A percentile compares a stretch with the other conserved stretches of the same genome.
phyloP scores from a whole-genome alignment of 1,140 invertebrate genomes.

The Anagrus nilaparvatae region DNA sequence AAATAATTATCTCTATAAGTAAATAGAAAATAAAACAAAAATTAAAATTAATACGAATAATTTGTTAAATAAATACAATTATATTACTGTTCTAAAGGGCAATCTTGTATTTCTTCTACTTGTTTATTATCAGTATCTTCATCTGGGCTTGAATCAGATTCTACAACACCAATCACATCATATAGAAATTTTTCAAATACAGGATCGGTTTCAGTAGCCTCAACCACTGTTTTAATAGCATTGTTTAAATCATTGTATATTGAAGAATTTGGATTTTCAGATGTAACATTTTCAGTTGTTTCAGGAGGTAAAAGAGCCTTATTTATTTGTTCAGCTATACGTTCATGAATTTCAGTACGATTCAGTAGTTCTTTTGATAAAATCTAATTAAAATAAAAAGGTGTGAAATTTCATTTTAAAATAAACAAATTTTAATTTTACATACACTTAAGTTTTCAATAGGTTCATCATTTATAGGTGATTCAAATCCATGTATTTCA shows the following conservation, averaged over 20 bases:
- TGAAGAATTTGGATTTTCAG: conserved; percentile 20
- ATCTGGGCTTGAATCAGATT: conserved; percentile 33
- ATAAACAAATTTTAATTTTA: conserved; percentile 6
- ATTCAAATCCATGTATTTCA: conserved; percentile 26
- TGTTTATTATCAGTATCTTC: conserved; percentile 22
- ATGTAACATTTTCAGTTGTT: conserved; percentile 21
- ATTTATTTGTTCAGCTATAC: conserved; percentile 43
- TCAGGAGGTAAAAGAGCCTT: conserved; percentile 33
- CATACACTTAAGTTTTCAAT: conserved; percentile 38
- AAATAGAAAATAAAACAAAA: neutral
- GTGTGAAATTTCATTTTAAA: neutral
- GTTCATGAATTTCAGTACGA: conserved; percentile 39
- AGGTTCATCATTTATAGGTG: conserved; percentile 29
- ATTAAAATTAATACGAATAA: neutral
- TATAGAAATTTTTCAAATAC: conserved; percentile 38
- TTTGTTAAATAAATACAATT: neutral
- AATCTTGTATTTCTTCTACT: conserved; percentile 4
- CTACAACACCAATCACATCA: conserved; percentile 31
- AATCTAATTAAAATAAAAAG: conserved; percentile 23
- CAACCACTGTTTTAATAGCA: conserved; percentile 34
- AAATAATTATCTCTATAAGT: neutral
- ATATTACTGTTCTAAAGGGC: conserved; percentile 2
- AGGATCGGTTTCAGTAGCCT: conserved; percentile 39
- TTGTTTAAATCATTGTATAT: conserved; percentile 36
- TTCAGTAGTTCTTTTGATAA: conserved; percentile 35